A percentile compares a stretch with the other conserved stretches of the same genome.
These are phyloP conservation scores for Chelonia mydas DNA, from an alignment of 2,797 vertebrate genomes.

Conservation along the genomic window DNA sequence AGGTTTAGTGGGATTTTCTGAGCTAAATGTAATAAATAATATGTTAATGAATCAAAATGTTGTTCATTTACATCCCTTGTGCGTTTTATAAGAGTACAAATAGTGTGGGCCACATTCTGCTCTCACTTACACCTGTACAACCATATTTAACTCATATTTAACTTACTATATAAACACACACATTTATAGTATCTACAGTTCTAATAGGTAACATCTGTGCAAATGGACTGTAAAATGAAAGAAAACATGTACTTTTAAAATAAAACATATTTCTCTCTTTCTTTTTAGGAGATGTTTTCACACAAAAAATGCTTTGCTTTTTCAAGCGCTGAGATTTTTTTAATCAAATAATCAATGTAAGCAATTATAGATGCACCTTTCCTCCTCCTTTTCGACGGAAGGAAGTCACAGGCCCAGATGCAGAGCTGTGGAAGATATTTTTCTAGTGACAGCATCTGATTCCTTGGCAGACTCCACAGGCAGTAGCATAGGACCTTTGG, in stretches of 20 bases:
- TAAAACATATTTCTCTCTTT: neutral
- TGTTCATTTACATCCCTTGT: neutral
- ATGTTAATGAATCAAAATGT: neutral
- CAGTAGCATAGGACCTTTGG: conserved; percentile 52
- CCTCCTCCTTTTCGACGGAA: conserved; percentile 41
- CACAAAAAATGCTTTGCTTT: conserved; percentile 20
- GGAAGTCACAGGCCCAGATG: conserved; percentile 52
- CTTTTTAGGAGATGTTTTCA: neutral
- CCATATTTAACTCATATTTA: neutral
- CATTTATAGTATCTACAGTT: conserved; percentile 15
- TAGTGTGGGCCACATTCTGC: neutral
- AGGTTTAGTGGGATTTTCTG: conserved; percentile 30
- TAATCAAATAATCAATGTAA: neutral
- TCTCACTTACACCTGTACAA: neutral
- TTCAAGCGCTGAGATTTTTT: neutral
- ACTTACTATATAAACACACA: neutral
- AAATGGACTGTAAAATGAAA: conserved; percentile 30
- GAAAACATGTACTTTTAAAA: neutral
- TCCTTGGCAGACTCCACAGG: conserved; percentile 74
- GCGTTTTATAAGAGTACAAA: neutral
- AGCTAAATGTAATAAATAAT: neutral
- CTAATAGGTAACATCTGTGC: neutral
- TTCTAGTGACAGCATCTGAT: conserved; percentile 80
- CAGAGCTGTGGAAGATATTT: conserved; percentile 74
- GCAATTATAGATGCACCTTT: conserved; percentile 22